phyloP scores from a whole-genome alignment of 30 jellyfish, hydroid and myxozoan species.

The Turritopsis rubra region DNA sequence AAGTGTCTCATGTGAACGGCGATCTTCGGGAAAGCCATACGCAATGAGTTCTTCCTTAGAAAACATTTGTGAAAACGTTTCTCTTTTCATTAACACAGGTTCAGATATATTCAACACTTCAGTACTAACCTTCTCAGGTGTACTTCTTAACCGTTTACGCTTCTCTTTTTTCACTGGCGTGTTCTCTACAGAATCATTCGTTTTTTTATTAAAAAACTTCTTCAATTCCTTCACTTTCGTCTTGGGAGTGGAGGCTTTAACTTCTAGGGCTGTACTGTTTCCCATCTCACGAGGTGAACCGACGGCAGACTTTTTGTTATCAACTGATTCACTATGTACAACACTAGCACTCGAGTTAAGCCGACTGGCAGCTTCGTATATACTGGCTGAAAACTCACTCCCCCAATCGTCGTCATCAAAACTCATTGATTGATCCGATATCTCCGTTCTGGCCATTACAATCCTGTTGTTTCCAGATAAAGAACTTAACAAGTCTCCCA shows the following conservation, averaged over 20 bases:
- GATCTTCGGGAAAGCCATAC: slow-evolving; percentile 5
- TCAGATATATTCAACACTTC: slow-evolving; percentile 3
- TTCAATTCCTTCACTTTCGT: background rate
- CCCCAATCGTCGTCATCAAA: slow-evolving; percentile 19
- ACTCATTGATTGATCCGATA: background rate
- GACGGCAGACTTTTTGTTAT: background rate
- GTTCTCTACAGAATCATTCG: background rate
- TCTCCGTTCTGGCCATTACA: background rate
- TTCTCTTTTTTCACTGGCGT: background rate
- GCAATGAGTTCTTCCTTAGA: slow-evolving; percentile 16
- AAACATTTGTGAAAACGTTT: slow-evolving; percentile 11
- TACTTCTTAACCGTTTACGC: slow-evolving; percentile 1
- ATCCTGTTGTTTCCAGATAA: background rate
- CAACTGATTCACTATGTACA: slow-evolving; percentile 3
- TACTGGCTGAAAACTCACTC: slow-evolving; percentile 15
- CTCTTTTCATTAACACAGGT: background rate
- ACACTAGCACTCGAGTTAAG: background rate
- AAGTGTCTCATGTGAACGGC: slow-evolving; percentile 3
- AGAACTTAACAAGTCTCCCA: background rate
- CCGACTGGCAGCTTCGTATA: slow-evolving; percentile 4
- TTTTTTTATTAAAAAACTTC: background rate
- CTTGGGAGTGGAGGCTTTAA: slow-evolving; percentile 12
- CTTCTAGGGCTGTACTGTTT: background rate
- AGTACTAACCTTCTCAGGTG: background rate
- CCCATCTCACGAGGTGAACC: background rate